Evolutionary conservation across 1,140 invertebrate genomes (phyloP), one percentile per base, ranked within the genome.

Genomic region (Drosophila trapezifrons): DNA sequence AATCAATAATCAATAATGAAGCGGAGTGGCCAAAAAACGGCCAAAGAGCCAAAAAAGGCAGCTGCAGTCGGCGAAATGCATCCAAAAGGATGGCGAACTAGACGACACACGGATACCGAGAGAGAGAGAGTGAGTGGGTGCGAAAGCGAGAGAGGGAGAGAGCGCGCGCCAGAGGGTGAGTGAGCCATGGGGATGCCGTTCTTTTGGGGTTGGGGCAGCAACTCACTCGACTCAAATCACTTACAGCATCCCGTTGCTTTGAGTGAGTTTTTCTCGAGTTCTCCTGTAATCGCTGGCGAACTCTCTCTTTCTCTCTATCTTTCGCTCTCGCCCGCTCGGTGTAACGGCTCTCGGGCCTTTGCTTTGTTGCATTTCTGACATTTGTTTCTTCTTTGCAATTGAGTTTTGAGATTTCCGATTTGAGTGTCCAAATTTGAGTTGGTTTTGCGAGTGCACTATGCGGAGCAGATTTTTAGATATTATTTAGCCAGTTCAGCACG

Each of bases 1-100:
- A 87, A 87, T 87, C 84, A 89, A 87, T 87, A 87, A 87, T 87
- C 84, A 62, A 87, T 87, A 89, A 51, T 89, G 62, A 78, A 75
- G 57, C 72, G 47, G 79, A 67, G 71, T 69, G 54, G 67, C 59
- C 79, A 73, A 78, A 83, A 89, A 86, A 78, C 46, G 22, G 37
- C 60, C 49, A 47, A 52, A 60, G 67, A 54, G 57, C 47, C 58
- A 60, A 64, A 64, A 78, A 57, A 75, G 66, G 49, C 84, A 86
- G 84, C 75, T 86, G 82, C 79, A 89, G 60, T 69, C 54, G 56
- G 60, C 64, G 47, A 83, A 76, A 81, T 82, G 79, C 78, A 86
- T 52, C 81, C 37, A 75, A 86, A 82, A 86, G 75, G 65, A 80
- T 47, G 45, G 78, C 66, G 60, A 76, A 76, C 63, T 71, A 83